phyloP scores from a whole-genome alignment of 2,113 vertebrate genomes.

The Psittacara wagleri region DNA sequence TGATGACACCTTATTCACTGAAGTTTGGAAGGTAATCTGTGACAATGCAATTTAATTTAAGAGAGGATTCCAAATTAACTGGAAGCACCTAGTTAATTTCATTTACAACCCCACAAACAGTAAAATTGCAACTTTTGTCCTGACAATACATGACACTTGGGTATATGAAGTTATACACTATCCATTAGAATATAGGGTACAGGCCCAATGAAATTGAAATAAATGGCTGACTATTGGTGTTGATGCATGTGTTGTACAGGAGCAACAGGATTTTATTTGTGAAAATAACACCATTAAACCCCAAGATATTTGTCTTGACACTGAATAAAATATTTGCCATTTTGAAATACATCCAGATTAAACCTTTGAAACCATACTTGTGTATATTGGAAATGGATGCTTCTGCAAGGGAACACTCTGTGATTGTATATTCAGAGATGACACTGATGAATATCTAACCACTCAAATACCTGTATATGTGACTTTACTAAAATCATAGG shows the following conservation, averaged over 20 bases:
- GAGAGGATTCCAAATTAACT: not conserved
- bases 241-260: not conserved
- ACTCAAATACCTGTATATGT: not conserved
- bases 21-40: not conserved
- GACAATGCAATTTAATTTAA: not conserved
- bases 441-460: not conserved
- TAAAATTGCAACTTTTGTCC: not conserved
- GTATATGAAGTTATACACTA: not conserved
- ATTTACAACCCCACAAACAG: not conserved
- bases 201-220: not conserved
- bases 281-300: not conserved
- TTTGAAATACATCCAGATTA: not conserved
- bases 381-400: not conserved
- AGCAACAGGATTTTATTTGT: not conserved
- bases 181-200: not conserved
- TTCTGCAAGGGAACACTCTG: not conserved
- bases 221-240: not conserved
- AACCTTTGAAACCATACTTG: not conserved
- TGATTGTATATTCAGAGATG: not conserved
- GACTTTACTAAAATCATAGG: not conserved
- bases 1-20: not conserved
- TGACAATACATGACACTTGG: not conserved
- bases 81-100: not conserved
- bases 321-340: not conserved
- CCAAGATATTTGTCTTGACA: not conserved